Percentiles rank a stretch among this genome's conserved stretches.
Conservation (phyloP, 1,140 invertebrate species). For the Propsilocerus akamusi region DNA sequence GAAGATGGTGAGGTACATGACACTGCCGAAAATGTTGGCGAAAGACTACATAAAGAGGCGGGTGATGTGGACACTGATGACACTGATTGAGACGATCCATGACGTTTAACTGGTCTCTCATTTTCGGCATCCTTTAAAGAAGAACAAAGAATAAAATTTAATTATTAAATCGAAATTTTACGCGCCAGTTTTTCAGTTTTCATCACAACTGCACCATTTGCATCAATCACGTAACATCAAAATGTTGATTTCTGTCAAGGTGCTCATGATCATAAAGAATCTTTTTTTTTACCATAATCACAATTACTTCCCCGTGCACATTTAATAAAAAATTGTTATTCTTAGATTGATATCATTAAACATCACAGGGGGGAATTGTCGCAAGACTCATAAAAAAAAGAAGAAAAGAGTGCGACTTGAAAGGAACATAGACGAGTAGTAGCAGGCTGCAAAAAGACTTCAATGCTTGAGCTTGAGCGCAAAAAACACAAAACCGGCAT, state of each 20-base stretch:
- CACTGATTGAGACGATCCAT: background rate
- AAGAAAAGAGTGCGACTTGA: no score
- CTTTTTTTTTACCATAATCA: background rate
- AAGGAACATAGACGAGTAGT: no score
- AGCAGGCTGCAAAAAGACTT: background rate
- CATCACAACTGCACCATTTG: no score
- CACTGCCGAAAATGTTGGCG: background rate
- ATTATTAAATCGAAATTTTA: background rate
- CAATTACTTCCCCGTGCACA: background rate
- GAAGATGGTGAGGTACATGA: background rate
- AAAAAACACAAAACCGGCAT: background rate
- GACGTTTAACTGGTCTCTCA: background rate
- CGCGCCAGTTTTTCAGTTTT: background rate
- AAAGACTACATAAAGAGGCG: background rate
- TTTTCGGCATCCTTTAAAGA: background rate
- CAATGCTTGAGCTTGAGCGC: conserved; percentile 1
- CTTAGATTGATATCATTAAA: conserved; percentile 2
- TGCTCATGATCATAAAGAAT: background rate
- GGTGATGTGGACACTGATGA: background rate
- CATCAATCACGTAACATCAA: no score
- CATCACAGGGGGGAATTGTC: no score
- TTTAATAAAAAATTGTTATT: background rate
- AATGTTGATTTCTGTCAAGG: no score
- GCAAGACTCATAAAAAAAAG: background rate
- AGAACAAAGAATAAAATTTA: background rate